Percentiles rank a stretch among this genome's conserved stretches.
These are phyloP conservation scores for Nezara viridula DNA, from an alignment of 2,888 invertebrate genomes.

Conservation along the genomic window DNA sequence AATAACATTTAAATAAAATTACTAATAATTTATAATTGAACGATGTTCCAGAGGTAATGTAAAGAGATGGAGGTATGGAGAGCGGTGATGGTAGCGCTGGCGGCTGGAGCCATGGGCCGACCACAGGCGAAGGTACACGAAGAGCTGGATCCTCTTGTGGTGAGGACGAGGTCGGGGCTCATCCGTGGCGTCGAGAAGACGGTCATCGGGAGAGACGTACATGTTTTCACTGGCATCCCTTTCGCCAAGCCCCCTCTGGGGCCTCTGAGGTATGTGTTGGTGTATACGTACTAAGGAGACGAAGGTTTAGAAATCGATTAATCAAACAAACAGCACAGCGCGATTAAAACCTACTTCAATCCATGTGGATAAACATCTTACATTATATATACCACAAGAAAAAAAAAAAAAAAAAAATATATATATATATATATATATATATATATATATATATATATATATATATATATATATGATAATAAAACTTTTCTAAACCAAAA, in stretches of 20 bases:
- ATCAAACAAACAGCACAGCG: no score
- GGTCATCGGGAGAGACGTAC: slow-evolving; percentile 75
- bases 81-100: slow-evolving; percentile 64
- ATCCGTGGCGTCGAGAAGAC: slow-evolving; percentile 85
- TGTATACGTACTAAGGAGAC: neutral
- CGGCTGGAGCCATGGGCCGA: slow-evolving; percentile 62
- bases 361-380: no score
- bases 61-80: slow-evolving; percentile 64
- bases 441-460: no score
- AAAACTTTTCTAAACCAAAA: no score
- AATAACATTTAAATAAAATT: no score
- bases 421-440: no score
- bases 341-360: no score
- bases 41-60: slow-evolving; percentile 63
- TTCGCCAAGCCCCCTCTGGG: slow-evolving; percentile 92
- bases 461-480: no score
- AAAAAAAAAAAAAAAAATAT: no score
- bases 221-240: slow-evolving; percentile 84
- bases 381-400: no score
- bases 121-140: slow-evolving; percentile 60
- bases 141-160: slow-evolving; percentile 79
- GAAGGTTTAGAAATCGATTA: no score
- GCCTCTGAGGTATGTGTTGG: slow-evolving; percentile 71
- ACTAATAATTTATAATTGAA: neutral
- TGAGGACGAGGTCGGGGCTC: slow-evolving; percentile 86